Conservation (phyloP, 2,888 invertebrate species). For the Ypsolopha scabrella region DNA sequence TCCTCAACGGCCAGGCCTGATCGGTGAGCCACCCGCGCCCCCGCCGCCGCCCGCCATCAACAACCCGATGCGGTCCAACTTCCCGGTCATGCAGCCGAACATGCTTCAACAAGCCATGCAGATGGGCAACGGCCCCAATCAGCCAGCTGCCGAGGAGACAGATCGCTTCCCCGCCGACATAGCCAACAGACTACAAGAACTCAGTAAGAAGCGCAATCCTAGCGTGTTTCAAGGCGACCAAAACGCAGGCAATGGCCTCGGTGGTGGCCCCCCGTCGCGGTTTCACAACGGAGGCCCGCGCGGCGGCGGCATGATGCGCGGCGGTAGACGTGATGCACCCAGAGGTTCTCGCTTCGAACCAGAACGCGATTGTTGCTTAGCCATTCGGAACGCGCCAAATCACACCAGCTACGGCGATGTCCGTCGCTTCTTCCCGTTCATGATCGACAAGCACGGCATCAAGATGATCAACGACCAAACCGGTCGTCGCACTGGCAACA, state of each 20-base stretch:
- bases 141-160: slow-evolving; percentile 12
- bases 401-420: slow-evolving; percentile 85
- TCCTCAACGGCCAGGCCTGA: too few relatives aligned
- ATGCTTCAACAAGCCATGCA: slow-evolving; percentile 13
- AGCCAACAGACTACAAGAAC: slow-evolving; percentile 46
- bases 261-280: slow-evolving; percentile 9
- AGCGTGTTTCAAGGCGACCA: slow-evolving; percentile 63
- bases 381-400: slow-evolving; percentile 79
- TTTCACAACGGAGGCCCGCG: slow-evolving; percentile 11
- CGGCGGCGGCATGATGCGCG: slow-evolving; percentile 16
- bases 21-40: slow-evolving; percentile 4
- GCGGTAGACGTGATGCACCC: slow-evolving; percentile 21
- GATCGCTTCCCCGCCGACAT: slow-evolving; percentile 39
- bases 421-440: slow-evolving; percentile 84
- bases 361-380: slow-evolving; percentile 73
- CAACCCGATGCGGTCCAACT: too few relatives aligned
- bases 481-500: slow-evolving; percentile 84
- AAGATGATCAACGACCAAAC: slow-evolving; percentile 86
- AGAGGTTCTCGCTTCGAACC: slow-evolving; percentile 31
- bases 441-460: slow-evolving; percentile 86
- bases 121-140: slow-evolving; percentile 26
- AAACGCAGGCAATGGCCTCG: slow-evolving; percentile 19
- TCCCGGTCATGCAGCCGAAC: slow-evolving; percentile 12
- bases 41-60: slow-evolving; percentile 14
- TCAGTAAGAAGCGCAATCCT: slow-evolving; percentile 71